Percentiles rank a stretch among this genome's conserved stretches.
Evolutionary conservation across 2,797 vertebrate genomes (phyloP).

Genomic region (Ambastaia sidthimunki): DNA sequence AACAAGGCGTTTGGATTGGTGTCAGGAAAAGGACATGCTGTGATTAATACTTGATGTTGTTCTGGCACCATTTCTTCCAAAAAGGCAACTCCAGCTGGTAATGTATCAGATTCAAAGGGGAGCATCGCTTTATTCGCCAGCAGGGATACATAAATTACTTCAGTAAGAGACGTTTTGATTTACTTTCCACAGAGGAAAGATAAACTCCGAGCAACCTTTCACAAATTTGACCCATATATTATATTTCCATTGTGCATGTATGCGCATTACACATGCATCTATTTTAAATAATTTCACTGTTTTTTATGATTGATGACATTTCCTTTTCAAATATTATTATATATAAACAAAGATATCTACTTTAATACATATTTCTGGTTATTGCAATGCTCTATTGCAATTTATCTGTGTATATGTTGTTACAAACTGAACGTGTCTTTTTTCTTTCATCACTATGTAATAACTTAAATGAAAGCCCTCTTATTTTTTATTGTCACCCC

Average conservation of each 20-base stretch:
- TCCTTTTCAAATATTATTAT: neutral
- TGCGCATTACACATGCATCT: slow-evolving; percentile 32
- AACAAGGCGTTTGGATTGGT: slow-evolving; percentile 33
- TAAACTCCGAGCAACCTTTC: slow-evolving; percentile 67
- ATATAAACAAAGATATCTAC: neutral
- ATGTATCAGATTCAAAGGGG: slow-evolving; percentile 67
- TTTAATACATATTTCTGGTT: neutral
- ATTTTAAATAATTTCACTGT: neutral
- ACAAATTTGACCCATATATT: slow-evolving; percentile 63
- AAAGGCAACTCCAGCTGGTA: slow-evolving; percentile 70
- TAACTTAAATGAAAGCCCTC: neutral
- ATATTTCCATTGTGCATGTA: slow-evolving; percentile 51
- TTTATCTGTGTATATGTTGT: neutral
- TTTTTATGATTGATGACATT: neutral
- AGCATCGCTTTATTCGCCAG: slow-evolving; percentile 70
- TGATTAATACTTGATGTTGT: slow-evolving; percentile 53
- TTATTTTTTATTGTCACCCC: neutral
- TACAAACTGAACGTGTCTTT: neutral
- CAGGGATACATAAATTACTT: slow-evolving; percentile 75
- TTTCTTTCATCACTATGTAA: slow-evolving; percentile 34
- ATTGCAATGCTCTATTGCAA: no score
- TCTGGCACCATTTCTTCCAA: slow-evolving; percentile 68
- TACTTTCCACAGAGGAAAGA: slow-evolving; percentile 65
- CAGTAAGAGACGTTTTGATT: slow-evolving; percentile 71
- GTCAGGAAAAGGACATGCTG: slow-evolving; percentile 46